A percentile compares a stretch with the other conserved stretches of the same genome.
phyloP scores from a whole-genome alignment of 1,140 invertebrate species.

The Anadara kagoshimensis region DNA sequence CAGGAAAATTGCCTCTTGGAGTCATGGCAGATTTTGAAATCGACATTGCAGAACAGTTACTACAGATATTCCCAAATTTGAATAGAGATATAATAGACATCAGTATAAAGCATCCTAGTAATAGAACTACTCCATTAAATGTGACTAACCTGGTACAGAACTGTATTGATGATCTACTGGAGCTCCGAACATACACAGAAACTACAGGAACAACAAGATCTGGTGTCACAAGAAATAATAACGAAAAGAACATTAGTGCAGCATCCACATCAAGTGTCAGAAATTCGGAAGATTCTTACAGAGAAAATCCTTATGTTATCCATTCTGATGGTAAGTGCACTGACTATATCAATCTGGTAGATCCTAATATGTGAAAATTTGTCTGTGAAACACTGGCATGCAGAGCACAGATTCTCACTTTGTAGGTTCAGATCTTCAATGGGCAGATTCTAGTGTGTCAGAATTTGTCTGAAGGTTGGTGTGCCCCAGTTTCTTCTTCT shows the following conservation, averaged over 20 bases:
- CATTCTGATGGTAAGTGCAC: slow-evolving; percentile 8
- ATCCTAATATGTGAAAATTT: too few relatives aligned
- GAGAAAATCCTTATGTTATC: background rate
- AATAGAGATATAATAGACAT: slow-evolving; percentile 22
- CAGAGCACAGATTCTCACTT: too few relatives aligned
- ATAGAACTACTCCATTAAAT: slow-evolving; percentile 8
- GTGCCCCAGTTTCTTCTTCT: too few relatives aligned
- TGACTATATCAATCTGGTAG: too few relatives aligned
- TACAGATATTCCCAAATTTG: slow-evolving; percentile 37
- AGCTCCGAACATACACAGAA: slow-evolving; percentile 28
- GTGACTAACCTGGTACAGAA: slow-evolving; percentile 7
- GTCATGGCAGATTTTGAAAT: slow-evolving; percentile 17
- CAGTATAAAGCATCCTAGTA: slow-evolving; percentile 37
- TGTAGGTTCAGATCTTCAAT: too few relatives aligned
- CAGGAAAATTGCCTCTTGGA: too few relatives aligned
- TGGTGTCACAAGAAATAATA: background rate
- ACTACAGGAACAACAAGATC: background rate
- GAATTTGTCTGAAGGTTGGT: too few relatives aligned
- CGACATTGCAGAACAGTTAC: slow-evolving; percentile 13
- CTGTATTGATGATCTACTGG: slow-evolving; percentile 40
- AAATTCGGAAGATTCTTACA: background rate
- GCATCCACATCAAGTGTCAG: too few relatives aligned
- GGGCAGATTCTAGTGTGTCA: too few relatives aligned
- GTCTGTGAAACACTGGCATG: too few relatives aligned
- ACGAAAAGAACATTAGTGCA: too few relatives aligned